Conservation (phyloP, 2,888 invertebrate genomes). For the Taenaris catops region DNA sequence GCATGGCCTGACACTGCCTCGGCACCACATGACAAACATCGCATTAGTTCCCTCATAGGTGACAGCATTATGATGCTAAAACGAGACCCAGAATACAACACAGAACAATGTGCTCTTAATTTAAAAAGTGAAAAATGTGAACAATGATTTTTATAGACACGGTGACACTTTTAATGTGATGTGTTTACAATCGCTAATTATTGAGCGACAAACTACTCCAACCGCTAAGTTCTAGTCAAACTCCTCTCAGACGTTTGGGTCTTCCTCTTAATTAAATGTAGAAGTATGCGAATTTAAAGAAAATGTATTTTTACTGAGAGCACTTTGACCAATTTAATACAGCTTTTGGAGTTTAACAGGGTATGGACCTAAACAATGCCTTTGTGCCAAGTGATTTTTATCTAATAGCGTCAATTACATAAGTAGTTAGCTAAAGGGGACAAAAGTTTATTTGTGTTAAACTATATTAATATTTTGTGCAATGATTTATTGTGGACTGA, state of each 20-base stretch:
- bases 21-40: slow-evolving; percentile 63
- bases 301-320: slow-evolving; percentile 51
- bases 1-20: slow-evolving; percentile 52
- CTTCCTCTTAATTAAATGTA: slow-evolving; percentile 45
- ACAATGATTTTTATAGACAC: slow-evolving; percentile 53
- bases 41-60: slow-evolving; percentile 73
- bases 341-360: slow-evolving; percentile 68
- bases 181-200: slow-evolving; percentile 16
- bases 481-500: slow-evolving; percentile 49
- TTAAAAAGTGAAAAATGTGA: slow-evolving; percentile 77
- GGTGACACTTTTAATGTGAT: slow-evolving; percentile 30
- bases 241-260: slow-evolving; percentile 63
- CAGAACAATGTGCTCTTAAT: slow-evolving; percentile 69
- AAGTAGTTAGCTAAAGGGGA: slow-evolving; percentile 62
- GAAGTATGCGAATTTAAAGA: slow-evolving; percentile 33
- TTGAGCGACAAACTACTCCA: slow-evolving; percentile 39
- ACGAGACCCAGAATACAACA: slow-evolving; percentile 60
- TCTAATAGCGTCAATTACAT: slow-evolving; percentile 74
- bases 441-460: slow-evolving; percentile 65
- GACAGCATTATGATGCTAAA: slow-evolving; percentile 66
- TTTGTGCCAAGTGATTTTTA: slow-evolving; percentile 79
- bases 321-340: slow-evolving; percentile 64
- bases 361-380: slow-evolving; percentile 75
- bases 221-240: slow-evolving; percentile 68
- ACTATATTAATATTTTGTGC: slow-evolving; percentile 67